Percentiles rank a stretch among this genome's conserved stretches.
phyloP scores from a whole-genome alignment of 2,888 invertebrate genomes.

The Pseudoips prasinana region DNA sequence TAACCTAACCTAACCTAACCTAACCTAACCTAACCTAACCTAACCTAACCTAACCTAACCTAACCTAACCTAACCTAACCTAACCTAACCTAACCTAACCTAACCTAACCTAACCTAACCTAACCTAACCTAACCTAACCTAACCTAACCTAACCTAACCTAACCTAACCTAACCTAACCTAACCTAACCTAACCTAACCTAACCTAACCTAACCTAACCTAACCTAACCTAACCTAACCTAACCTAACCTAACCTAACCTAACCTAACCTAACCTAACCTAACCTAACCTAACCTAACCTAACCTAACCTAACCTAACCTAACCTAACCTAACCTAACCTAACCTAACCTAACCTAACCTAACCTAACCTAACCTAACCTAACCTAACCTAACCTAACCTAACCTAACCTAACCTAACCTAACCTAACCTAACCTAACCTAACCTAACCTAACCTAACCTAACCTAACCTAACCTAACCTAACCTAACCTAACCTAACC shows the following conservation, averaged over 20 bases:
- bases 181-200: constrained; percentile 5
- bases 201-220: constrained; percentile 5
- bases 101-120: constrained; percentile 2
- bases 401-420: constrained; percentile 5
- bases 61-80: neutral
- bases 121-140: constrained; percentile 2
- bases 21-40: constrained; percentile 8
- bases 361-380: constrained; percentile 5
- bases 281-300: constrained; percentile 5
- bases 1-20: constrained; percentile 5
- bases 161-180: constrained; percentile 5
- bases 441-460: constrained; percentile 1
- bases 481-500: constrained; percentile 5
- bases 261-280: constrained; percentile 5
- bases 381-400: constrained; percentile 5
- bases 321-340: constrained; percentile 4
- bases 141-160: constrained; percentile 3
- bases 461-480: constrained; percentile 5
- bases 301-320: constrained; percentile 5
- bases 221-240: constrained; percentile 5
- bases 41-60: constrained; percentile 4
- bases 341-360: constrained; percentile 4
- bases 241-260: constrained; percentile 4
- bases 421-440: neutral
- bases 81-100: neutral